Conservation (phyloP, 2,113 vertebrate genomes). For the Piliocolobus tephrosceles region DNA sequence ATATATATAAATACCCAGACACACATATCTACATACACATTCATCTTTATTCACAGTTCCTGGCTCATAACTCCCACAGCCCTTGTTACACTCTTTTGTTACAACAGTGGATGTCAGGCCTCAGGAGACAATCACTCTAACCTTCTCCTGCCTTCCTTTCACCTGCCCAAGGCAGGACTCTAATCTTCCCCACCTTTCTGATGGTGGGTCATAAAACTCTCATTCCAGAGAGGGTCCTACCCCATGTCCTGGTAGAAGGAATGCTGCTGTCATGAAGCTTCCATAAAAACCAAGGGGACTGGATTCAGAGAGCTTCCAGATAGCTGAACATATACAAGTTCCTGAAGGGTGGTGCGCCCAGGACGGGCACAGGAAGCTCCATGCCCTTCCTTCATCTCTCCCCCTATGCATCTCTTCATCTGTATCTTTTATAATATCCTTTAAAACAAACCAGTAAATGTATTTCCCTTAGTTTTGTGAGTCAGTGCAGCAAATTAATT, state of each 20-base stretch:
- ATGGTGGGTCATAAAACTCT: neutral
- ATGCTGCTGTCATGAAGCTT: too few relatives aligned
- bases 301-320: too few relatives aligned
- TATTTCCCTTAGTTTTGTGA: neutral
- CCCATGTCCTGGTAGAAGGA: neutral
- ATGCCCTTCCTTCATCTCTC: too few relatives aligned
- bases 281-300: too few relatives aligned
- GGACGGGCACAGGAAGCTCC: too few relatives aligned
- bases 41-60: too few relatives aligned
- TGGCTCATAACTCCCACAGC: neutral
- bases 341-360: too few relatives aligned
- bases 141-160: neutral
- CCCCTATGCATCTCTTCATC: neutral
- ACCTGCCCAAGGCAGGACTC: neutral
- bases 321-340: too few relatives aligned
- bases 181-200: neutral
- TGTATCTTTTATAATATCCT: neutral
- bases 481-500: neutral
- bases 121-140: neutral
- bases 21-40: too few relatives aligned
- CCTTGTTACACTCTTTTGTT: neutral
- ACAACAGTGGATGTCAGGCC: neutral
- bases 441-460: neutral
- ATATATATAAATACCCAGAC: too few relatives aligned
- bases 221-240: neutral